Evolutionary conservation across 92 coral and sea anemone species (phyloP), one percentile per base, ranked within the genome.

Genomic region (Paragorgia papillata): DNA sequence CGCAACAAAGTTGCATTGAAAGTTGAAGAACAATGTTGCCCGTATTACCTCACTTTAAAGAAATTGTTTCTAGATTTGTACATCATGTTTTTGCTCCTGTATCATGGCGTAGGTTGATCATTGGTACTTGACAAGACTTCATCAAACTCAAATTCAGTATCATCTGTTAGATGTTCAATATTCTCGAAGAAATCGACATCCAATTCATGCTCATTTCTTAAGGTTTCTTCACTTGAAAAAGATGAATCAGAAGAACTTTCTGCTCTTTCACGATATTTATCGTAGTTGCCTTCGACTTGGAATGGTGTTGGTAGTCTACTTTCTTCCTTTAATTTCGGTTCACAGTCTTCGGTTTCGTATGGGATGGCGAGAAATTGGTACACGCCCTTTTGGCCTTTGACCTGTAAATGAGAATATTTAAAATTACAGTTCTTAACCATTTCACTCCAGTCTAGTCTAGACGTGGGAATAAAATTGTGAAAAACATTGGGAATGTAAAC

Each of bases 361-460:
- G 78, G 78, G n/a, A 71, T 53, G 0, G 62, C 30, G 19, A 71
- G 63, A 39, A 71, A 71, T 26, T 71, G 78, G 50, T 71, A 71
- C 21, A 71, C 78, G 12, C 64, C 78, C 54, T 71, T 71, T 20
- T 71, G 63, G 17, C 78, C 78, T 54, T 53, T 53, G 17, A 71
- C 78, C 78, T 71, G 22, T 29, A 53, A 54, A 15, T 6, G 12
- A 46, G 53, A 46, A 7, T 46, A 15, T 46, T 46, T 46, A n/a
- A 46, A 9, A 15, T 46, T 15, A n/a, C n/a, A n/a, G n/a, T n/a
- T 37, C 5, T 37, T 12, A 37, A 4, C 12, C 43, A 37, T 37
- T 37, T 37, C 12, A 37, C 12, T 37, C 43, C 43, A 12, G 5
- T 37, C n/a, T n/a, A n/a, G n/a, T n/a, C n/a, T n/a, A n/a, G 43